A percentile compares a stretch with the other conserved stretches of the same genome.
These are phyloP conservation scores for Pempheris klunzingeri DNA, from an alignment of 2,797 vertebrate species.

Conservation along the genomic window DNA sequence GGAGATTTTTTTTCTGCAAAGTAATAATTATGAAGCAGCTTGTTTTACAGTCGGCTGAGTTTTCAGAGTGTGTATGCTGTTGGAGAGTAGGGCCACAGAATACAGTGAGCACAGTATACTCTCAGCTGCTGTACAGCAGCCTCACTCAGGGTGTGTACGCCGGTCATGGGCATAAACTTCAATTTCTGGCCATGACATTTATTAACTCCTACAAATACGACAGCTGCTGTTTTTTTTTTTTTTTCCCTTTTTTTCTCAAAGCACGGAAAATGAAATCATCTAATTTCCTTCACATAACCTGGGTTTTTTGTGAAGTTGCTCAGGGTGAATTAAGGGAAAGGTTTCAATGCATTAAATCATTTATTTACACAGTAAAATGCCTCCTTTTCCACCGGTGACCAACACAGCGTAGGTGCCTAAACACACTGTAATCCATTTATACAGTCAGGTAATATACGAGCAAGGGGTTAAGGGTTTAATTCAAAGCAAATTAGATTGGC, in stretches of 20 bases:
- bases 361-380: conserved; percentile 82
- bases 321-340: conserved; percentile 78
- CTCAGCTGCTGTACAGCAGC: conserved; percentile 42
- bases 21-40: conserved; percentile 43
- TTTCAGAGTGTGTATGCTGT: conserved; percentile 27
- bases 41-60: conserved; percentile 43
- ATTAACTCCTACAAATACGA: conserved; percentile 80
- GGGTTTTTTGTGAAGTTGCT: conserved; percentile 67
- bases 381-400: conserved; percentile 74
- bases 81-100: conserved; percentile 35
- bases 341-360: conserved; percentile 82
- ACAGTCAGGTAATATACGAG: conserved; percentile 71
- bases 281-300: conserved; percentile 78
- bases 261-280: conserved; percentile 83
- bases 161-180: conserved; percentile 78
- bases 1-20: conserved; percentile 20
- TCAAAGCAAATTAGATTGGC: conserved; percentile 74
- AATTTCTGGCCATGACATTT: conserved; percentile 82
- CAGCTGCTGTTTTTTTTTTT: conserved; percentile 68
- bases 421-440: conserved; percentile 81
- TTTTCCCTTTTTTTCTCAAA: conserved; percentile 69
- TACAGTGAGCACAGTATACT: conserved; percentile 70
- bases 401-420: conserved; percentile 59
- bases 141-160: conserved; percentile 72
- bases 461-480: conserved; percentile 76